These are phyloP conservation scores for Latheticus oryzae DNA, from an alignment of 2,888 invertebrate species.

Conservation along the genomic window DNA sequence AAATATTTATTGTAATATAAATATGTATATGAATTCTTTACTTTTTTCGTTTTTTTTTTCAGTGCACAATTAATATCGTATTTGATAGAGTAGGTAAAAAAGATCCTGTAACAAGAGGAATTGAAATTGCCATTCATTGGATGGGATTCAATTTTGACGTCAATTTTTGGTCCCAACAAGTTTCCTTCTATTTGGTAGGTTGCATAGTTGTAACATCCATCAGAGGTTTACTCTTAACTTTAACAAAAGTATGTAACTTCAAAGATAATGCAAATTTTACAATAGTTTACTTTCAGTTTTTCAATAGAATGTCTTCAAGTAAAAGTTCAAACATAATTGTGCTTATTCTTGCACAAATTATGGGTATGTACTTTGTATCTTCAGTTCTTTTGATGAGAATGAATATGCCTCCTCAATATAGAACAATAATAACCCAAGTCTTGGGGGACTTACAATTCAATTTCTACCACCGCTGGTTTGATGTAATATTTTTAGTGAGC, in stretches of 20 bases:
- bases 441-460: slow-evolving; percentile 97
- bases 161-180: slow-evolving; percentile 99
- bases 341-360: slow-evolving; percentile 94
- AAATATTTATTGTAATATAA: slow-evolving; percentile 93
- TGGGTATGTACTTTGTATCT: slow-evolving; percentile 99
- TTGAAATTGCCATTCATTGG: slow-evolving; percentile 97
- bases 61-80: slow-evolving; percentile 98
- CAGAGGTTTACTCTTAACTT: slow-evolving; percentile 91
- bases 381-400: slow-evolving; percentile 97
- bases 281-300: slow-evolving; percentile 82
- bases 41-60: slow-evolving; percentile 57
- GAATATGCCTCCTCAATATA: slow-evolving; percentile 99
- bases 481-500: slow-evolving; percentile 97
- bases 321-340: slow-evolving; percentile 99
- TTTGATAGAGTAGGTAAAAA: slow-evolving; percentile 99
- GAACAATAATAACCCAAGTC: slow-evolving; percentile 92
- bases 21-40: background rate
- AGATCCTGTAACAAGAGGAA: slow-evolving; percentile 96
- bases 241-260: slow-evolving; percentile 84
- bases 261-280: slow-evolving; percentile 1
- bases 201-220: slow-evolving; percentile 99
- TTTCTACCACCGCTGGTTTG: slow-evolving; percentile 99
- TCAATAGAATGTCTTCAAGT: slow-evolving; percentile 98
- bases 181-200: slow-evolving; percentile 96
- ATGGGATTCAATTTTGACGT: slow-evolving; percentile 96